phyloP scores from a whole-genome alignment of 1,140 invertebrate genomes.

The Diorhabda carinulata region DNA sequence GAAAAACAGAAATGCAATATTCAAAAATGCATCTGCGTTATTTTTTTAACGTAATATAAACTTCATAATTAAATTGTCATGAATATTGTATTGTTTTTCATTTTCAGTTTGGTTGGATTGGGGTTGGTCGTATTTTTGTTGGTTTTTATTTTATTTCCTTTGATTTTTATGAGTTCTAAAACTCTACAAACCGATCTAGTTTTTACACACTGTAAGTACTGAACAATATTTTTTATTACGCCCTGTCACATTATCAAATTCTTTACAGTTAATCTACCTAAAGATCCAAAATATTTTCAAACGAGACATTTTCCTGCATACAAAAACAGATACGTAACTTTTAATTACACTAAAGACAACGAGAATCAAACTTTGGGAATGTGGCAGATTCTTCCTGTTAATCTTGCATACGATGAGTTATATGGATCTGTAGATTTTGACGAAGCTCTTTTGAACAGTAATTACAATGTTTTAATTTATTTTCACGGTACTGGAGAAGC shows the following conservation, averaged over 20 bases:
- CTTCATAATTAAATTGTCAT: background rate
- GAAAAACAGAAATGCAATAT: slow-evolving; percentile 5
- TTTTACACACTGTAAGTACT: slow-evolving; percentile 38
- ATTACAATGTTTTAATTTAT: slow-evolving; percentile 36
- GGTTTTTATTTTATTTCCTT: slow-evolving; percentile 34
- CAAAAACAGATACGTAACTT: slow-evolving; percentile 35
- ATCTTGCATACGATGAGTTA: slow-evolving; percentile 24
- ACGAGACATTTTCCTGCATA: slow-evolving; percentile 28
- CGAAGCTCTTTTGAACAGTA: slow-evolving; percentile 29
- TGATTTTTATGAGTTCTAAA: slow-evolving; percentile 36
- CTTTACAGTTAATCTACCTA: slow-evolving; percentile 33
- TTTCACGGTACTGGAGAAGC: slow-evolving; percentile 43
- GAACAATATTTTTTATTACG: background rate
- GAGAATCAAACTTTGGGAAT: slow-evolving; percentile 31
- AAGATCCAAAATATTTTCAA: slow-evolving; percentile 29
- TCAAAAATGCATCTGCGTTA: slow-evolving; percentile 4
- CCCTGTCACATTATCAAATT: background rate
- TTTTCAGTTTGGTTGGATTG: slow-evolving; percentile 27
- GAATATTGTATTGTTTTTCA: background rate
- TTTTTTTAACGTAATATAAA: background rate
- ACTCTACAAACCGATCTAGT: slow-evolving; percentile 31
- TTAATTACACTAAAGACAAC: slow-evolving; percentile 26
- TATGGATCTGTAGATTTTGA: slow-evolving; percentile 31
- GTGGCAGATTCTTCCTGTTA: slow-evolving; percentile 39
- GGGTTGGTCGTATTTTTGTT: slow-evolving; percentile 25